phyloP scores from a whole-genome alignment of 2,888 invertebrate genomes.

The Dyspetes luteomarginatus region DNA sequence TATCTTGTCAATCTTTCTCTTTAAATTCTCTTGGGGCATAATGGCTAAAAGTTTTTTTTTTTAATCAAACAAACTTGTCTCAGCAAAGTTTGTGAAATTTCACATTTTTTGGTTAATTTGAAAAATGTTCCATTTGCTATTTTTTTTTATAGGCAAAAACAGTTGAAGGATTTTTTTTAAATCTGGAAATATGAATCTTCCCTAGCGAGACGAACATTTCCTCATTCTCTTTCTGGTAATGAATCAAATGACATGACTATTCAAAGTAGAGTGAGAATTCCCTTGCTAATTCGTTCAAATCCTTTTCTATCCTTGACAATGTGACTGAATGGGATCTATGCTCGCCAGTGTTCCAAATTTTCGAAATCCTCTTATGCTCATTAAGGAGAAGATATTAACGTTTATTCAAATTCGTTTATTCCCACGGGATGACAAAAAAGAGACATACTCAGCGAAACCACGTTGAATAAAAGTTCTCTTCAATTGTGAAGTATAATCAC shows the following conservation, averaged over 20 bases:
- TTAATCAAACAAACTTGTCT: too few relatives aligned
- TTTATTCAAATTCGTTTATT: slow-evolving; percentile 17
- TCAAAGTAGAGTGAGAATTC: too few relatives aligned
- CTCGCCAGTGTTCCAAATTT: slow-evolving; percentile 4
- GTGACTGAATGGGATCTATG: not conserved
- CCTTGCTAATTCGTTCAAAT: not conserved
- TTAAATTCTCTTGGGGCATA: not conserved
- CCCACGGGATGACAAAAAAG: not conserved
- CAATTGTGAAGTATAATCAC: slow-evolving; percentile 42
- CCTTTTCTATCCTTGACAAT: not conserved
- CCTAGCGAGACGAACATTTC: too few relatives aligned
- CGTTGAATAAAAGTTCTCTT: slow-evolving; percentile 48
- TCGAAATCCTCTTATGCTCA: slow-evolving; percentile 15
- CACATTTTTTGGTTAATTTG: too few relatives aligned
- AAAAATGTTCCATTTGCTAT: too few relatives aligned
- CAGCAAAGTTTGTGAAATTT: too few relatives aligned
- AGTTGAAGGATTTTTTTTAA: too few relatives aligned
- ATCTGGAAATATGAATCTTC: too few relatives aligned
- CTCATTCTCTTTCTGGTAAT: too few relatives aligned
- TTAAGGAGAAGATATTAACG: slow-evolving; percentile 9
- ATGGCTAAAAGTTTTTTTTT: too few relatives aligned
- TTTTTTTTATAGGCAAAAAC: too few relatives aligned
- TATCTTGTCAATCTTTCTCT: not conserved
- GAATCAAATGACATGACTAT: not conserved
- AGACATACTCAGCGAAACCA: not conserved